Evolutionary conservation across 2,888 invertebrate genomes (phyloP), one percentile per base, ranked within the genome.

Genomic region (Rhamphomyia laevipes): DNA sequence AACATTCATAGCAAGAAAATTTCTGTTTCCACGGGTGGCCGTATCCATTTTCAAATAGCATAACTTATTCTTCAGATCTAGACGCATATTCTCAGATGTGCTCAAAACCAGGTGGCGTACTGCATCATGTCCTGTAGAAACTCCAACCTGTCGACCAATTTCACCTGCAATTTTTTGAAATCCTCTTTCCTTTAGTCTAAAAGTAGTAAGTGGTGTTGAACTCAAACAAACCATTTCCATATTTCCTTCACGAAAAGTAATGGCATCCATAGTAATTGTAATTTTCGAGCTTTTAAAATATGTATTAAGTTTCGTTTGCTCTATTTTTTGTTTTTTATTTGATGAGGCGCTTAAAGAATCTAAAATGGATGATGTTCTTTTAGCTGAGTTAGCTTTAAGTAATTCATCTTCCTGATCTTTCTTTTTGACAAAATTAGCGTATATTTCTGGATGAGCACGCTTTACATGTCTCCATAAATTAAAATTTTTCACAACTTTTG

Each of bases 141-240:
- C 33, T 13, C 31, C 33, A 44, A 27, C 27, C 27, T 27, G 27
- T 21, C 42, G n/a, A n/a, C 42, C 37, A 43, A 23, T 43, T 43
- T 27, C 27, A 11, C 23, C 23, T 13, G 21, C 33, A 44, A 44
- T 44, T 44, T 44, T 44, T 44, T 44, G 33, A 33, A 44, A 44
- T 44, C 33, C 33, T 33, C 18, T 44, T 17, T 44, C 33, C 16
- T 33, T 31, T 18, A 44, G 44, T 44, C 33, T 30, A 33, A 44
- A 44, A 33, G 33, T 44, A 44, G 44, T 44, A 17, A 43, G n/a
- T 17, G 16, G 44, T 44, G 44, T 31, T 44, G 44, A 33, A 33
- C 44, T 15, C 33, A 44, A 44, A 33, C 44, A 44, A 33, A 44
- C 33, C 44, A 44, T 44, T 33, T 31, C 43, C 35, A 45, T n/a